Evolutionary conservation across 2,797 vertebrate species (phyloP).

Genomic region (Pseudochromis fuscus): DNA sequence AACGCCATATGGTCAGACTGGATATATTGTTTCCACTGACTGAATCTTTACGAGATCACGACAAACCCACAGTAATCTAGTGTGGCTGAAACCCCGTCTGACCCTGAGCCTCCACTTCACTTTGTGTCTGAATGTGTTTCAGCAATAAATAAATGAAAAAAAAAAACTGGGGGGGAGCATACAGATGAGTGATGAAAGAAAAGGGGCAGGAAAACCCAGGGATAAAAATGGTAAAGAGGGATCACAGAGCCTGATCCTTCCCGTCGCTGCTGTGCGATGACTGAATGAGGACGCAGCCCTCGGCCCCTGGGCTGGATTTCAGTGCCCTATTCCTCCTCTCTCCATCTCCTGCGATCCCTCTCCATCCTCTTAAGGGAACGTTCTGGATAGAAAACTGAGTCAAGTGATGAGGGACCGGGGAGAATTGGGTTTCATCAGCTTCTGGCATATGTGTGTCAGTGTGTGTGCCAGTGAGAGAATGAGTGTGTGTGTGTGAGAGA

Average conservation of each 20-base stretch:
- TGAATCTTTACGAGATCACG: not conserved
- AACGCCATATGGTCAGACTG: not conserved
- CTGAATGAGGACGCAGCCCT: constrained; percentile 67
- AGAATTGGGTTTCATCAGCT: constrained; percentile 71
- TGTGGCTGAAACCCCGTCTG: not conserved
- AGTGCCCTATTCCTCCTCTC: constrained; percentile 27
- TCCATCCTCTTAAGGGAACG: constrained; percentile 60
- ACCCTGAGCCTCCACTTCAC: not conserved
- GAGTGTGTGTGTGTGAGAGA: not conserved
- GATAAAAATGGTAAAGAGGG: constrained; percentile 24
- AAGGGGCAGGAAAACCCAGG: not conserved
- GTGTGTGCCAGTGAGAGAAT: constrained; percentile 33
- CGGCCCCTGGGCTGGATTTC: constrained; percentile 58
- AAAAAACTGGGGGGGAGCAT: constrained; percentile 1
- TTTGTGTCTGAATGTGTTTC: not conserved
- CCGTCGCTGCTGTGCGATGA: constrained; percentile 38
- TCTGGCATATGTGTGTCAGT: constrained; percentile 75
- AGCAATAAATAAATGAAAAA: not conserved
- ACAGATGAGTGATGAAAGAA: constrained; percentile 11
- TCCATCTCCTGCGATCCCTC: constrained; percentile 52
- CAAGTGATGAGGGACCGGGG: constrained; percentile 70
- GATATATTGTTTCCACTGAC: not conserved
- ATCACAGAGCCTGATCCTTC: constrained; percentile 23
- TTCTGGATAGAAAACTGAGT: constrained; percentile 70
- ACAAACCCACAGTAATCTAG: not conserved